These are phyloP conservation scores for Agrochola lota DNA, from an alignment of 2,888 invertebrate genomes.

Conservation along the genomic window DNA sequence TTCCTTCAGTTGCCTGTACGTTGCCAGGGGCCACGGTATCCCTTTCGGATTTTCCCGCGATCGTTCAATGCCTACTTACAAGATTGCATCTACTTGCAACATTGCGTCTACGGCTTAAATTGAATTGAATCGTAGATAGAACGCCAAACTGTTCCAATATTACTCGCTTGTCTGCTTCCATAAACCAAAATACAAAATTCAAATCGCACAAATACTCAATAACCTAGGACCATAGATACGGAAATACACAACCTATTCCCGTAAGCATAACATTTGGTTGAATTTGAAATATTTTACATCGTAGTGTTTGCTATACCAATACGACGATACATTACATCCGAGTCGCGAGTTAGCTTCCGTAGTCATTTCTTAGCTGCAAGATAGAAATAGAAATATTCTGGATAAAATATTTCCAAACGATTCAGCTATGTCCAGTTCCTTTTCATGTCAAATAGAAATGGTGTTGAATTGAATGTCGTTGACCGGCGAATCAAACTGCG, in stretches of 20 bases:
- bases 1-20: too few species aligned
- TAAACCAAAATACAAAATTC: constrained; percentile 1
- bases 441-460: constrained; percentile 85
- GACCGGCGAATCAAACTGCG: constrained; percentile 80
- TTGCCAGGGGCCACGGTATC: too few species aligned
- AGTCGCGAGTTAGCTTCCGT: constrained; percentile 45
- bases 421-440: constrained; percentile 75
- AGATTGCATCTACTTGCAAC: neutral
- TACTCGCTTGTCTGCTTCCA: constrained; percentile 2
- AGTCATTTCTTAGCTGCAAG: constrained; percentile 51
- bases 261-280: constrained; percentile 6
- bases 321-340: constrained; percentile 32
- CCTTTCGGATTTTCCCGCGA: too few species aligned
- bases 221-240: neutral
- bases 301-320: constrained; percentile 26
- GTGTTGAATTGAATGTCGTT: constrained; percentile 81
- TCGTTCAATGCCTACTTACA: neutral
- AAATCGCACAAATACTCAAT: neutral
- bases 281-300: constrained; percentile 43
- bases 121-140: neutral
- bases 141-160: neutral
- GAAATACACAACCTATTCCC: constrained; percentile 5
- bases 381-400: constrained; percentile 67
- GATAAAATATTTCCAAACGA: constrained; percentile 69
- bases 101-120: neutral